phyloP scores from a whole-genome alignment of 2,888 invertebrate genomes.

The Rhingia campestris region DNA sequence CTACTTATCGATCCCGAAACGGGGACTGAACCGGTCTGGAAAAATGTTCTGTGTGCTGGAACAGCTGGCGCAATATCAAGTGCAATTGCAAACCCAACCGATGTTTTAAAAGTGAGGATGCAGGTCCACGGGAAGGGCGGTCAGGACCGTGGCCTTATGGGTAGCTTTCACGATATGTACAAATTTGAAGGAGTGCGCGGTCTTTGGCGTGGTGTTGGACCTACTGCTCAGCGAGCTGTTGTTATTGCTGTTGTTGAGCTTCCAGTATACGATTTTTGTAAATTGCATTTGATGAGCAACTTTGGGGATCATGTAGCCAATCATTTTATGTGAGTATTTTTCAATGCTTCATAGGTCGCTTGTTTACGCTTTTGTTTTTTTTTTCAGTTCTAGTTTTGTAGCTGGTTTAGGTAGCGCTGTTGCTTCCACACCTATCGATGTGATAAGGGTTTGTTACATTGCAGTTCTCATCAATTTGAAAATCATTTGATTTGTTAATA shows the following conservation, averaged over 20 bases:
- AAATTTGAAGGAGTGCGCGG: slow-evolving; percentile 92
- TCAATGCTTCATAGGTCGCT: too few relatives aligned
- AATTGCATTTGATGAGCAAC: slow-evolving; percentile 87
- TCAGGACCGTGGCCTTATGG: slow-evolving; percentile 85
- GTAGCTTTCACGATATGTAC: slow-evolving; percentile 93
- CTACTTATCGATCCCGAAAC: slow-evolving; percentile 81
- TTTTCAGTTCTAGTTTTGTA: slow-evolving; percentile 91
- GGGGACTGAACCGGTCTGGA: slow-evolving; percentile 85
- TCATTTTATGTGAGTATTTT: slow-evolving; percentile 89
- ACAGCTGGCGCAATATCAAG: slow-evolving; percentile 90
- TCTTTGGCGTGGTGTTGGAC: slow-evolving; percentile 95
- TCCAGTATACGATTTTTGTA: slow-evolving; percentile 95
- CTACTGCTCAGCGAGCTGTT: slow-evolving; percentile 96
- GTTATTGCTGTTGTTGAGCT: slow-evolving; percentile 96
- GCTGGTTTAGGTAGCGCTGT: slow-evolving; percentile 96
- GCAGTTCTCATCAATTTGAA: slow-evolving; percentile 63
- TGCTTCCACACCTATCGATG: slow-evolving; percentile 97
- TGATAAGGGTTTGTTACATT: slow-evolving; percentile 87
- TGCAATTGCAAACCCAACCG: slow-evolving; percentile 97
- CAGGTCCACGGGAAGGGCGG: slow-evolving; percentile 87
- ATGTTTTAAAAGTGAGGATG: slow-evolving; percentile 97
- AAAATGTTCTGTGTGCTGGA: slow-evolving; percentile 91
- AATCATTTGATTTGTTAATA: slow-evolving; percentile 47
- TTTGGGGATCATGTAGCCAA: slow-evolving; percentile 92
- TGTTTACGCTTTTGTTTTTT: neutral